phyloP scores from a whole-genome alignment of 1,140 invertebrate species.

The Spodoptera litura region DNA sequence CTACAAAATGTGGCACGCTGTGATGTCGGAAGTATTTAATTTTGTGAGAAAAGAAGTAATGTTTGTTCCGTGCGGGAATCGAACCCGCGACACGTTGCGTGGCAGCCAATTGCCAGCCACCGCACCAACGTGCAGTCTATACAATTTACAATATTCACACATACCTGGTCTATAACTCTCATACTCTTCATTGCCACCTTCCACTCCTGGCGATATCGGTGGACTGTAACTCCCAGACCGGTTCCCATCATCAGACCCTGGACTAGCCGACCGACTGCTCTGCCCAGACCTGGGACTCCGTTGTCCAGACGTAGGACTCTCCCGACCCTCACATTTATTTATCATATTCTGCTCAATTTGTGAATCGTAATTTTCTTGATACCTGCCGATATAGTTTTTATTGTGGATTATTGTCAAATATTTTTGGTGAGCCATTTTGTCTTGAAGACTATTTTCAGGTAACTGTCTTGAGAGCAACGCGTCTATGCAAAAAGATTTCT shows the following conservation, averaged over 20 bases:
- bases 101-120: too few relatives aligned
- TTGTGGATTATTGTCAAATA: slow-evolving; percentile 80
- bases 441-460: slow-evolving; percentile 70
- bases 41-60: too few relatives aligned
- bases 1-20: too few relatives aligned
- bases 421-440: slow-evolving; percentile 81
- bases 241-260: slow-evolving; percentile 82
- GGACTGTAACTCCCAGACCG: slow-evolving; percentile 83
- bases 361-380: slow-evolving; percentile 75
- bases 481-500: slow-evolving; percentile 85
- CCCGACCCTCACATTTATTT: slow-evolving; percentile 67
- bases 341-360: slow-evolving; percentile 83
- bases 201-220: slow-evolving; percentile 84
- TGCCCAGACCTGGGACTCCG: slow-evolving; percentile 74
- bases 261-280: slow-evolving; percentile 74
- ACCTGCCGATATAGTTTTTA: slow-evolving; percentile 76
- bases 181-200: slow-evolving; percentile 78
- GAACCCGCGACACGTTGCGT: too few relatives aligned
- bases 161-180: slow-evolving; percentile 83
- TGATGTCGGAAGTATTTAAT: too few relatives aligned
- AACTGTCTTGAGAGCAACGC: slow-evolving; percentile 79
- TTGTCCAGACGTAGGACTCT: slow-evolving; percentile 56
- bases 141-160: slow-evolving; percentile 44
- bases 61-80: too few relatives aligned
- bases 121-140: too few relatives aligned